Base-by-base conservation (phyloP, 2,888 invertebrate species). In the Ophonus ardosiacus region DNA sequence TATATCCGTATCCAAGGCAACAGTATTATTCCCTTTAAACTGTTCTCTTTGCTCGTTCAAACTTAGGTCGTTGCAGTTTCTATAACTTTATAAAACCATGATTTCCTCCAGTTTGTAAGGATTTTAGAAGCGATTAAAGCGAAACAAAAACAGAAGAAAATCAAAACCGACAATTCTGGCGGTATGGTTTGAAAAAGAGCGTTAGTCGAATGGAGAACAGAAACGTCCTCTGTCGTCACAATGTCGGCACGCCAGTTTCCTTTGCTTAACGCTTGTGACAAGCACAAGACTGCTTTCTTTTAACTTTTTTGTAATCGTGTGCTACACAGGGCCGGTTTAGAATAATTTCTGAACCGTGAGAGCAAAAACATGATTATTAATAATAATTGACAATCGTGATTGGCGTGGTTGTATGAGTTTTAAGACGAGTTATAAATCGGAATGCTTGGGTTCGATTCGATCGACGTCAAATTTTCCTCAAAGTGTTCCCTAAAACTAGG, bases 201-300 rank as follows among this genome's bases (percentile, higher is more conserved):
- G 68, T 68, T 68, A 68, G 68, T 10, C 68, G 18, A 15, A 68
- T 15, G 68, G 40, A 43, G 18, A 74, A 40, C 71, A 74, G 18
- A 74, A 74, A 74, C 43, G 71, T 40, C 43, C 17, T 43, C 15
- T 31, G 31, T 6, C 51, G 71, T 74, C 43, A 74, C 71, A 74
- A 74, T 74, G 71, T 74, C 43, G 43, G 59, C 15, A 15, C 43
- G 17, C 17, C 51, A 74, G 40, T 74, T 74, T 43, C 43, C 71
- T 74, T 74, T 74, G 71, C 71, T 74, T 43, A 74, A 74, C 40
- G 40, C 71, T 43, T 7, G 17, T 43, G 71, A 74, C 71, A 43
- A 74, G 71, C 71, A 43, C 71, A 74, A 43, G 71, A 74, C 43
- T 40, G 71, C 68, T 2, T n/a, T 15, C 51, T 74, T 74, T 74